Evolutionary conservation across 2,113 vertebrate genomes (phyloP).

Genomic region (Chiloscyllium plagiosum): DNA sequence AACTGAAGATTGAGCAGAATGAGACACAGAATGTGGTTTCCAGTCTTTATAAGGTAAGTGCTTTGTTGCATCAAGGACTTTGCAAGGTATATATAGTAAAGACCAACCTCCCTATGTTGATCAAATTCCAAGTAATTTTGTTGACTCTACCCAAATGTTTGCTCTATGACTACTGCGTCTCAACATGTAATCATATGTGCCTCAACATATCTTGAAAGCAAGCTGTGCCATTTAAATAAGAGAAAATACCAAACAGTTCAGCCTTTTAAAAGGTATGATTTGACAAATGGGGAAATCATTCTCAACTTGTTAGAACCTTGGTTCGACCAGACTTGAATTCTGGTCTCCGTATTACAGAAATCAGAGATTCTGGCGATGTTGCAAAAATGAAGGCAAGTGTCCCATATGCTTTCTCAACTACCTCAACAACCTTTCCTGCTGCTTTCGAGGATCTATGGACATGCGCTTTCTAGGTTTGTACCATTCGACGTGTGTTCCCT

Average conservation of each 20-base stretch:
- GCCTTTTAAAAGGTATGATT: neutral
- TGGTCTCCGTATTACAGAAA: neutral
- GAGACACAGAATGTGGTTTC: slow-evolving; percentile 82
- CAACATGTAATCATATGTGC: too few relatives aligned
- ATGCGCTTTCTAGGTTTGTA: too few relatives aligned
- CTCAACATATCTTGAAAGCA: neutral
- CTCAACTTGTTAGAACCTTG: neutral
- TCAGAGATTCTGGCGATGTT: too few relatives aligned
- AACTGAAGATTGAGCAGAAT: slow-evolving; percentile 73
- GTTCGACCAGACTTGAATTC: neutral
- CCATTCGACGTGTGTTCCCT: too few relatives aligned
- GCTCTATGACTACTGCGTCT: neutral
- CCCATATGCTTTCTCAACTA: too few relatives aligned
- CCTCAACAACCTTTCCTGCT: too few relatives aligned
- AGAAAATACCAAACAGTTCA: neutral
- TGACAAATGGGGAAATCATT: neutral
- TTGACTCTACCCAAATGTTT: neutral
- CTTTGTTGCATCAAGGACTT: neutral
- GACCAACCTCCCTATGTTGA: neutral
- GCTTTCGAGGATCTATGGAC: too few relatives aligned
- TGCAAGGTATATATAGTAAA: neutral
- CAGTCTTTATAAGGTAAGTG: slow-evolving; percentile 80
- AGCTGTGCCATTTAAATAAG: neutral
- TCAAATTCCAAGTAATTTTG: neutral
- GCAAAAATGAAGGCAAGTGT: too few relatives aligned